Percentiles rank a stretch among this genome's conserved stretches.
These are phyloP conservation scores for Lanistes nyassanus DNA, from an alignment of 1,140 invertebrate genomes.

Conservation along the genomic window DNA sequence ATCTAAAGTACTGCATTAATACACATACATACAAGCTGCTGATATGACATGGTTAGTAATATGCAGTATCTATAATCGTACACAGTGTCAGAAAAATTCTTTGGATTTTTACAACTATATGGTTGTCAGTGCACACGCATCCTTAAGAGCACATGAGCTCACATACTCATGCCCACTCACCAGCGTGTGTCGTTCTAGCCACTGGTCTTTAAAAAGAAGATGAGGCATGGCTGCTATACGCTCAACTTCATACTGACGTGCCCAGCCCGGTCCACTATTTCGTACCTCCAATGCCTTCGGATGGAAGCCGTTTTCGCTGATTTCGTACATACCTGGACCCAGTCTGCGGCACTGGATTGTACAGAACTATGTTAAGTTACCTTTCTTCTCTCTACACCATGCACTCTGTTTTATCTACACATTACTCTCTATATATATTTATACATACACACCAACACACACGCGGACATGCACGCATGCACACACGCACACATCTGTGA, in stretches of 20 bases:
- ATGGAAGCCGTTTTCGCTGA: conserved; percentile 50
- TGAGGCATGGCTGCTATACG: conserved; percentile 60
- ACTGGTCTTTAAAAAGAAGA: conserved; percentile 63
- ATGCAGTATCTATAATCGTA: too few relatives aligned
- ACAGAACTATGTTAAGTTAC: neutral
- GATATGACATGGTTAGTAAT: too few relatives aligned
- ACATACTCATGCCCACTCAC: conserved; percentile 32
- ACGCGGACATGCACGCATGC: neutral
- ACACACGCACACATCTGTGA: too few relatives aligned
- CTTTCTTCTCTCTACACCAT: neutral
- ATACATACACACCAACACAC: conserved; percentile 4
- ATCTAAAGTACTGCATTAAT: too few relatives aligned
- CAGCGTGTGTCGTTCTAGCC: conserved; percentile 57
- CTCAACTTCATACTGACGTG: conserved; percentile 57
- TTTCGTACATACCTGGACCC: conserved; percentile 58
- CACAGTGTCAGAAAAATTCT: conserved; percentile 11
- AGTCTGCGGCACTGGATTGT: conserved; percentile 43
- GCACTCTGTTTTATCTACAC: too few relatives aligned
- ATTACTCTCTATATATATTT: conserved; percentile 6
- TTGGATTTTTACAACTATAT: too few relatives aligned
- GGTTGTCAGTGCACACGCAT: neutral
- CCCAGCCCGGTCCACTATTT: conserved; percentile 59
- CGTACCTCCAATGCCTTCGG: conserved; percentile 46
- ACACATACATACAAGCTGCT: too few relatives aligned
- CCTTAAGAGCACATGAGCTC: neutral